phyloP scores from a whole-genome alignment of 1,140 invertebrate genomes.

The Anastrepha obliqua region DNA sequence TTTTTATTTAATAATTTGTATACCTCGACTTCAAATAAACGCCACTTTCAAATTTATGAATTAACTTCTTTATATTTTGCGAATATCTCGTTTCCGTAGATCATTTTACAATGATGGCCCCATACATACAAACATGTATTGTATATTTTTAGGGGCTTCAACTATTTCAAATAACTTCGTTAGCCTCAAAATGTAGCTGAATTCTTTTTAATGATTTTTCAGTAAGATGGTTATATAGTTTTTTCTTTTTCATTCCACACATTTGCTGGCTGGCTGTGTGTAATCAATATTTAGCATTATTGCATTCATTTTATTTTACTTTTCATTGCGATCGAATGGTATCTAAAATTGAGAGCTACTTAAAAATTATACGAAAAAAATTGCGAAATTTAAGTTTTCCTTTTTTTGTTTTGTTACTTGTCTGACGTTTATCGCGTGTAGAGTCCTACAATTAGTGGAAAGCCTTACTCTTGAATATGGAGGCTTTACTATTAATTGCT shows the following conservation, averaged over 20 bases:
- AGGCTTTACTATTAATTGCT: slow-evolving; percentile 21
- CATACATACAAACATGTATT: no score
- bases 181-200: neutral
- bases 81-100: no score
- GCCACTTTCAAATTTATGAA: no score
- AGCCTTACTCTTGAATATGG: neutral
- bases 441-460: neutral
- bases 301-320: slow-evolving; percentile 12
- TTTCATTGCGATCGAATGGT: neutral
- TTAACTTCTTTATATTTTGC: no score
- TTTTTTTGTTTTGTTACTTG: neutral
- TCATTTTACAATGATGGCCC: no score
- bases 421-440: neutral
- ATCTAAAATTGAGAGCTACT: slow-evolving; percentile 49
- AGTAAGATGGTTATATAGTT: neutral
- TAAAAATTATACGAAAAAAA: slow-evolving; percentile 45
- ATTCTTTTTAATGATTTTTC: neutral
- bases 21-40: no score
- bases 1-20: no score
- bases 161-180: neutral
- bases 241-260: no score
- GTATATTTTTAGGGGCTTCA: no score
- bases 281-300: neutral
- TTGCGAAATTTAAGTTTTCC: slow-evolving; percentile 18
- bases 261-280: no score